phyloP scores from a whole-genome alignment of 2,888 invertebrate genomes.

The Drosophila sordidapex region DNA sequence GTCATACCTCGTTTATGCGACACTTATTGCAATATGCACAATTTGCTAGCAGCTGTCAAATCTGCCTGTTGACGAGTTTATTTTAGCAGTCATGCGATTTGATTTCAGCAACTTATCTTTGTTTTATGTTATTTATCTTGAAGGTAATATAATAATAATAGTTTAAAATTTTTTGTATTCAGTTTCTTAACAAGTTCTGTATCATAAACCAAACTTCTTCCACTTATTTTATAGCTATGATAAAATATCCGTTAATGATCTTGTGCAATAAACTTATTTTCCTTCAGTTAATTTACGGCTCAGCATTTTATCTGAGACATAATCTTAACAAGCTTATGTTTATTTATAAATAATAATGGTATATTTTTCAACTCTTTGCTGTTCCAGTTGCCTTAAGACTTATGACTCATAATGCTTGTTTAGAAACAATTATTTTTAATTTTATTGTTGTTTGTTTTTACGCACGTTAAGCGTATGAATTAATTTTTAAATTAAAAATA shows the following conservation, averaged over 20 bases:
- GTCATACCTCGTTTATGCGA: conserved; percentile 35
- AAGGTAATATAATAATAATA: neutral
- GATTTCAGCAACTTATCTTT: neutral
- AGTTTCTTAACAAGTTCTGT: neutral
- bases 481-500: too few relatives aligned
- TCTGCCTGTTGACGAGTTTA: neutral
- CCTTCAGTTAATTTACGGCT: neutral
- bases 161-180: neutral
- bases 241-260: too few relatives aligned
- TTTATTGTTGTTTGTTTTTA: neutral
- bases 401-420: neutral
- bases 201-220: neutral
- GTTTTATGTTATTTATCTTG: neutral
- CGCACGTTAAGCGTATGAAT: too few relatives aligned
- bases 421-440: neutral
- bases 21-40: conserved; percentile 9
- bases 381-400: neutral
- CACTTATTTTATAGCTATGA: neutral
- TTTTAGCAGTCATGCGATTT: neutral
- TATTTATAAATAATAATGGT: neutral
- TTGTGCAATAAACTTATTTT: neutral
- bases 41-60: neutral
- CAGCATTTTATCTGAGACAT: neutral
- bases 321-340: too few relatives aligned
- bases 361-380: too few relatives aligned